phyloP scores from a whole-genome alignment of 2,888 invertebrate species.

The Bellardia bayeri region DNA sequence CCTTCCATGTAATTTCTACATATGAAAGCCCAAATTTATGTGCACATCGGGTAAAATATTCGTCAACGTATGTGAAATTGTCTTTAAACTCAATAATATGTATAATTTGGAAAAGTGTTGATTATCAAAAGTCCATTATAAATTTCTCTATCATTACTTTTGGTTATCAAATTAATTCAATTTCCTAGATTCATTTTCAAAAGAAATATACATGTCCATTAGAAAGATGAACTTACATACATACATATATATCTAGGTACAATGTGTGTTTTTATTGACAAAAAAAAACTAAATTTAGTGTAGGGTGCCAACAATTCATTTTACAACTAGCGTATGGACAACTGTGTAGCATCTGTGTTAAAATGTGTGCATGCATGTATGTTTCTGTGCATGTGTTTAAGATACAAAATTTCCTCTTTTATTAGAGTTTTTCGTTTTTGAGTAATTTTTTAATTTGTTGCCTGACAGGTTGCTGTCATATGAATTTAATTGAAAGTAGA shows the following conservation, averaged over 20 bases:
- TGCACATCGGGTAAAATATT: too few species aligned
- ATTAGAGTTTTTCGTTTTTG: constrained; percentile 57
- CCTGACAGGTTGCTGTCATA: constrained; percentile 73
- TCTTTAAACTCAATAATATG: too few species aligned
- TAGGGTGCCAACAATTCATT: constrained; percentile 3
- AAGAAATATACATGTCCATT: neutral
- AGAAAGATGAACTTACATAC: neutral
- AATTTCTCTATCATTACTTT: too few species aligned
- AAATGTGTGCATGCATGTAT: neutral
- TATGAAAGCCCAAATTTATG: too few species aligned
- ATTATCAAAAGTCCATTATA: too few species aligned
- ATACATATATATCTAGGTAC: neutral
- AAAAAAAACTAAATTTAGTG: neutral
- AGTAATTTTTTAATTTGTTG: constrained; percentile 73
- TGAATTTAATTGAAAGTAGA: constrained; percentile 73
- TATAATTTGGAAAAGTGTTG: too few species aligned
- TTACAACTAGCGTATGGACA: neutral
- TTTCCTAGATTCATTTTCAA: neutral
- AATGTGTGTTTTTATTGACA: neutral
- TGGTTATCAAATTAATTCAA: too few species aligned
- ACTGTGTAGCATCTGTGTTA: constrained; percentile 23
- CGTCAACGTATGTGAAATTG: too few species aligned
- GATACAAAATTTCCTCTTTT: constrained; percentile 25
- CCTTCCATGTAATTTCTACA: neutral
- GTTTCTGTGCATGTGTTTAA: neutral